Conservation (phyloP, 2,797 vertebrate species). For the Pempheris klunzingeri region DNA sequence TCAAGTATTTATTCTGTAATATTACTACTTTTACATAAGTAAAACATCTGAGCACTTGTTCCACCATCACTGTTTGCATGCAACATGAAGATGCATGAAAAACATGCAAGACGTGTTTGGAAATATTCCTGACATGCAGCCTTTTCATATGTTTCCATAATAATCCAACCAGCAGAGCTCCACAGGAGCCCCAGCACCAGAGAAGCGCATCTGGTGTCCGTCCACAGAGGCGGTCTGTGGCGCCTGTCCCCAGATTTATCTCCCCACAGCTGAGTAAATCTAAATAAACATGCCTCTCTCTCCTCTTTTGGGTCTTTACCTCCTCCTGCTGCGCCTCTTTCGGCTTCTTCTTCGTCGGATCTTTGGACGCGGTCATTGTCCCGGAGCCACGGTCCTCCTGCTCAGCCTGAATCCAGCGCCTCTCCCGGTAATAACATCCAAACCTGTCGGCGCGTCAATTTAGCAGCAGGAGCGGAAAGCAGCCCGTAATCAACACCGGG, state of each 20-base stretch:
- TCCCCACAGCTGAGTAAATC: background rate
- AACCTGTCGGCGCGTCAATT: slow-evolving; percentile 50
- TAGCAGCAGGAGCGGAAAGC: slow-evolving; percentile 37
- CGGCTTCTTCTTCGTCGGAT: slow-evolving; percentile 71
- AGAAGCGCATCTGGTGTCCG: background rate
- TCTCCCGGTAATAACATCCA: slow-evolving; percentile 58
- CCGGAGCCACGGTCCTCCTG: slow-evolving; percentile 1
- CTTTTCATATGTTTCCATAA: too few species aligned
- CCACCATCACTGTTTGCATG: background rate
- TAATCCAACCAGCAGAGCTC: too few species aligned
- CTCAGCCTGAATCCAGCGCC: slow-evolving; percentile 33
- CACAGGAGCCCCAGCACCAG: background rate
- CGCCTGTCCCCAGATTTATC: background rate
- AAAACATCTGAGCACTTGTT: background rate
- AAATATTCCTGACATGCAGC: background rate
- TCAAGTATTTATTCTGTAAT: background rate
- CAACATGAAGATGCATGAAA: background rate
- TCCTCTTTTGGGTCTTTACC: slow-evolving; percentile 31
- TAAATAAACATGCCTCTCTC: accelerated
- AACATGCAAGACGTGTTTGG: background rate
- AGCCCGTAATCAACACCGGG: accelerated
- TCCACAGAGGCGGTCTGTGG: background rate
- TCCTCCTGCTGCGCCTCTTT: slow-evolving; percentile 77
- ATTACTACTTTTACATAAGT: background rate
- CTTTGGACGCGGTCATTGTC: slow-evolving; percentile 77